These are phyloP conservation scores for Pogonomyrmex barbatus DNA, from an alignment of 1,140 invertebrate genomes.

Conservation along the genomic window DNA sequence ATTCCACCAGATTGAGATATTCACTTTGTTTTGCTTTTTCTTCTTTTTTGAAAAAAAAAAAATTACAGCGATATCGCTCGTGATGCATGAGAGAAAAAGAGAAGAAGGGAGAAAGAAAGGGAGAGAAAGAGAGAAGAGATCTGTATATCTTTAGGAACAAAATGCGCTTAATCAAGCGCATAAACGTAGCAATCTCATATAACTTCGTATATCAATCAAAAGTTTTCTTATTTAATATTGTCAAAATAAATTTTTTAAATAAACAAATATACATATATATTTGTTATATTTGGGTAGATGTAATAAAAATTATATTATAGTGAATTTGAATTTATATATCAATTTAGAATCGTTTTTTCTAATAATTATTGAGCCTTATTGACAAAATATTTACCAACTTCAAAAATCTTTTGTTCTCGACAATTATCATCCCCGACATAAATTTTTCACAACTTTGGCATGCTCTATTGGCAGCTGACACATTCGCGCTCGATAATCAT, in stretches of 20 bases:
- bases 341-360: background rate
- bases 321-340: background rate
- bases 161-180: too few species aligned
- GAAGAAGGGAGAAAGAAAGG: too few species aligned
- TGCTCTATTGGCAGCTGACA: background rate
- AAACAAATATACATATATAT: background rate
- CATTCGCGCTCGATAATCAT: background rate
- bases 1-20: conserved; percentile 30
- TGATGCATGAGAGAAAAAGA: background rate
- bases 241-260: background rate
- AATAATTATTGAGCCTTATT: background rate
- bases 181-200: background rate
- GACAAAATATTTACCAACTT: background rate
- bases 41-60: background rate
- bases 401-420: background rate
- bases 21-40: conserved; percentile 28
- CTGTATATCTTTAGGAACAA: background rate
- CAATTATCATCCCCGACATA: background rate
- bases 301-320: background rate
- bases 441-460: background rate
- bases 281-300: background rate
- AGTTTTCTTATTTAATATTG: background rate
- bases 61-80: conserved; percentile 11
- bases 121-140: too few species aligned
- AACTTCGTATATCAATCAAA: background rate